Conservation (phyloP, 2,113 vertebrate species). For the Lepisosteus osseus region DNA sequence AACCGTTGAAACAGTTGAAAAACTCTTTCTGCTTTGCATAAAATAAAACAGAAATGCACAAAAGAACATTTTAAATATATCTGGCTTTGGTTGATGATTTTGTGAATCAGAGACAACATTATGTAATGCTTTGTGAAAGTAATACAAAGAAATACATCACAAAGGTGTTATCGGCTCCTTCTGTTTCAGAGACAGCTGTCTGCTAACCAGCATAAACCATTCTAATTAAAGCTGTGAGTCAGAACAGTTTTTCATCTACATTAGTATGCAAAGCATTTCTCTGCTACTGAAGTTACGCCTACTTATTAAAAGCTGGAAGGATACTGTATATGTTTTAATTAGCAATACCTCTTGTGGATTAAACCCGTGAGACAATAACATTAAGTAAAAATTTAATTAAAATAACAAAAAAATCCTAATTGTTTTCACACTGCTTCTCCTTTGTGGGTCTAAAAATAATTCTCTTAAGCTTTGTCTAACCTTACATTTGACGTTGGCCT, state of each 20-base stretch:
- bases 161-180: neutral
- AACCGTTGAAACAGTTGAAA: too few relatives aligned
- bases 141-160: too few relatives aligned
- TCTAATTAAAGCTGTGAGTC: constrained; percentile 11
- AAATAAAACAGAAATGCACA: neutral
- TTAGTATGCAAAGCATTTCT: constrained; percentile 61
- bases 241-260: constrained; percentile 33
- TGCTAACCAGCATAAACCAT: neutral
- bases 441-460: constrained; percentile 56
- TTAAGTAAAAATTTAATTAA: constrained; percentile 92
- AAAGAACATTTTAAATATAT: neutral
- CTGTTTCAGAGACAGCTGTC: constrained; percentile 21
- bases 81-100: too few relatives aligned
- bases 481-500: constrained; percentile 37
- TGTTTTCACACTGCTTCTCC: constrained; percentile 77
- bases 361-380: constrained; percentile 78
- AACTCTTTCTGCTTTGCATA: neutral
- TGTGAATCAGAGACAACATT: too few relatives aligned
- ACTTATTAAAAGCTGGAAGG: constrained; percentile 77
- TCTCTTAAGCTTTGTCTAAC: constrained; percentile 32
- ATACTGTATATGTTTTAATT: constrained; percentile 80
- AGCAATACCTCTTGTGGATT: constrained; percentile 78
- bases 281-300: constrained; percentile 52
- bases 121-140: too few relatives aligned
- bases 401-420: constrained; percentile 84